phyloP scores from a whole-genome alignment of 2,797 vertebrate species.

The Tympanoctomys barrerae region DNA sequence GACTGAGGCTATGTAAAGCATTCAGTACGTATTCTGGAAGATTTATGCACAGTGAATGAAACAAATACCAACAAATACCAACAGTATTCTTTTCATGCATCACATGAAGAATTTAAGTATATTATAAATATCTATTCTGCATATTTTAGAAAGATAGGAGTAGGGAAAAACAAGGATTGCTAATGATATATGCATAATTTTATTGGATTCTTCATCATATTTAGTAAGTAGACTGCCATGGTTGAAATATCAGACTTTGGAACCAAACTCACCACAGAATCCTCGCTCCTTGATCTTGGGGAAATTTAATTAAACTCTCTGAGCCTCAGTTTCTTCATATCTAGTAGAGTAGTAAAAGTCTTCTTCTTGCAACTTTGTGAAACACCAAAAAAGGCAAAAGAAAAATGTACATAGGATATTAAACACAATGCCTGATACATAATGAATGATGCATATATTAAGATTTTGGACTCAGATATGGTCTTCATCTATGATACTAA shows the following conservation, averaged over 20 bases:
- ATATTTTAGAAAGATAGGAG: neutral
- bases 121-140: neutral
- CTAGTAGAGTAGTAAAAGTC: neutral
- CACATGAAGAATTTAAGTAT: neutral
- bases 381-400: neutral
- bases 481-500: neutral
- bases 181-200: neutral
- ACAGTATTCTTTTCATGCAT: neutral
- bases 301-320: neutral
- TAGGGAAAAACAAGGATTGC: neutral
- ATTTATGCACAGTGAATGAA: neutral
- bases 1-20: neutral
- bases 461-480: neutral
- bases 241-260: neutral
- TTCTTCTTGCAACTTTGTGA: neutral
- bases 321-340: neutral
- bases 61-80: neutral
- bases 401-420: neutral
- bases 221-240: neutral
- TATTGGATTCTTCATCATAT: neutral
- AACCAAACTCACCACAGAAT: neutral
- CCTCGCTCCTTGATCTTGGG: neutral
- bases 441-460: neutral
- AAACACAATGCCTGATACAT: neutral
- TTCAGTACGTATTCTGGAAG: neutral